These are phyloP conservation scores for Anodontia alba DNA, from an alignment of 2,888 invertebrate species.

Conservation along the genomic window DNA sequence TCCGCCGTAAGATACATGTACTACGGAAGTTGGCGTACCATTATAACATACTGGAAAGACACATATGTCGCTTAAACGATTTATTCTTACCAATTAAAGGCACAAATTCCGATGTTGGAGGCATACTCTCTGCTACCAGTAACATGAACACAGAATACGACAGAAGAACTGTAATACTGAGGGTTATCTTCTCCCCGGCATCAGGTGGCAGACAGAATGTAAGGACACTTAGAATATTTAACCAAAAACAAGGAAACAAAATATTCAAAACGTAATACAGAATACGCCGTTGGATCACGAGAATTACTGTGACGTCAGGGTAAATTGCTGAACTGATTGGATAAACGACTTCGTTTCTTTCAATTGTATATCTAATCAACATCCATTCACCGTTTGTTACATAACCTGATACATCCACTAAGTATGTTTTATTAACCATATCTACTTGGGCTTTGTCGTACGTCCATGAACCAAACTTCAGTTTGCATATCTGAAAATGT, in stretches of 20 bases:
- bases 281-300: conserved; percentile 85
- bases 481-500: conserved; percentile 71
- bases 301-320: conserved; percentile 85
- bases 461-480: conserved; percentile 84
- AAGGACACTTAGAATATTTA: conserved; percentile 85
- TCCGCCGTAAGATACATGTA: no score
- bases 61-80: no score
- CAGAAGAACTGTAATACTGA: conserved; percentile 85
- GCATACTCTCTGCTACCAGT: conserved; percentile 86
- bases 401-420: conserved; percentile 78
- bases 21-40: no score
- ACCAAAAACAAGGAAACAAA: conserved; percentile 85
- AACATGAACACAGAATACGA: conserved; percentile 86
- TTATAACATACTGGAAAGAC: no score
- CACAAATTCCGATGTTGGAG: conserved; percentile 86
- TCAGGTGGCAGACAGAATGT: conserved; percentile 85
- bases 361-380: conserved; percentile 72
- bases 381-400: conserved; percentile 83
- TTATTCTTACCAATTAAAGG: conserved; percentile 85
- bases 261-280: conserved; percentile 84
- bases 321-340: conserved; percentile 79
- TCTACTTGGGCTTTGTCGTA: conserved; percentile 84
- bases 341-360: conserved; percentile 79
- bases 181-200: conserved; percentile 85
- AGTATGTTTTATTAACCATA: conserved; percentile 82